These are phyloP conservation scores for Drosophila meridionalis DNA, from an alignment of 2,888 invertebrate genomes.

Conservation along the genomic window DNA sequence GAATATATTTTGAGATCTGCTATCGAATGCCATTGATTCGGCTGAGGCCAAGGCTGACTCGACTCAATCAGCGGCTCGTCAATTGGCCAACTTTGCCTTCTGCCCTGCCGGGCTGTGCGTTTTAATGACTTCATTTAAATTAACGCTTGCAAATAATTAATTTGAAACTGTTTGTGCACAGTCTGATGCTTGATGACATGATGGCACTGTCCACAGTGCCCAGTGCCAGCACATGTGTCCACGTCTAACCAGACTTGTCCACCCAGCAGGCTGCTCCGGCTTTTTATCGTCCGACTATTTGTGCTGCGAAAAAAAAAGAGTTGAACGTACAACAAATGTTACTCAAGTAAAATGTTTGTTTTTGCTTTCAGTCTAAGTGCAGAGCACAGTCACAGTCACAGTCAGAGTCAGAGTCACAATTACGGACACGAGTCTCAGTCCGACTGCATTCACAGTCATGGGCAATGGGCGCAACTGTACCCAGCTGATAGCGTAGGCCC, in stretches of 20 bases:
- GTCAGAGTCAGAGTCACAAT: constrained; percentile 18
- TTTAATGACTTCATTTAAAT: constrained; percentile 81
- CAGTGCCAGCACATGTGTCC: constrained; percentile 33
- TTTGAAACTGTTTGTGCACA: constrained; percentile 78
- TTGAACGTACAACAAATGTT: constrained; percentile 59
- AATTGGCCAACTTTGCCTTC: constrained; percentile 12
- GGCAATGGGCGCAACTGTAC: constrained; percentile 59
- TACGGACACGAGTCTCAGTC: constrained; percentile 15
- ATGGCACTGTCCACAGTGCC: constrained; percentile 32
- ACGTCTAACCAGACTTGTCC: constrained; percentile 23
- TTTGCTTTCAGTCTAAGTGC: constrained; percentile 75
- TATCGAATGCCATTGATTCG: not conserved
- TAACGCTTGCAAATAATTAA: constrained; percentile 77
- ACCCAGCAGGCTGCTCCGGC: constrained; percentile 13
- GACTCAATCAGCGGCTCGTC: constrained; percentile 37
- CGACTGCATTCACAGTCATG: constrained; percentile 35
- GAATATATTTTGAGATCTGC: not conserved
- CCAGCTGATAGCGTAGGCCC: constrained; percentile 70
- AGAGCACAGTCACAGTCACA: constrained; percentile 49
- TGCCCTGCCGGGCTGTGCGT: constrained; percentile 31
- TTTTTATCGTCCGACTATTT: constrained; percentile 58
- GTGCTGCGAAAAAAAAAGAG: constrained; percentile 45
- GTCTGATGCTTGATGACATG: constrained; percentile 81
- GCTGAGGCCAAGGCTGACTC: constrained; percentile 18
- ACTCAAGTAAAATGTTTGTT: constrained; percentile 81